phyloP scores from a whole-genome alignment of 1,140 invertebrate species.

The Drosophila orosa region DNA sequence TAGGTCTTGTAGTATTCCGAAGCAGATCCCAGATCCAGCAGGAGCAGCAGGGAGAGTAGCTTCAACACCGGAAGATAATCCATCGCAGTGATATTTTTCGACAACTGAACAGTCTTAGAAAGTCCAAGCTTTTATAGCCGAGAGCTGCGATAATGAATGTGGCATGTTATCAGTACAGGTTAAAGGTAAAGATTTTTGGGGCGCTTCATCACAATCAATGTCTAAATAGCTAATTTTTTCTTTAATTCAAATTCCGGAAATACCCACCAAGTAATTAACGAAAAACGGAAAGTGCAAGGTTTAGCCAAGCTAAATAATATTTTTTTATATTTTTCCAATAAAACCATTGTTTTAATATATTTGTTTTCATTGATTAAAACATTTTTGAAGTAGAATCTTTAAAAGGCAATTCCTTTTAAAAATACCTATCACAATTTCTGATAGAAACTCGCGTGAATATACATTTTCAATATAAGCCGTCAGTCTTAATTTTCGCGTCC shows the following conservation, averaged over 20 bases:
- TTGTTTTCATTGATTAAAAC: background rate
- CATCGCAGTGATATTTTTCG: background rate
- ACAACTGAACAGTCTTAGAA: background rate
- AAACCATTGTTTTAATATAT: background rate
- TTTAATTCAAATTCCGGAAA: no score
- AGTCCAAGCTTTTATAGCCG: no score
- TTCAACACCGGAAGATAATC: background rate
- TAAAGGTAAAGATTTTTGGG: no score
- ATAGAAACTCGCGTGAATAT: background rate
- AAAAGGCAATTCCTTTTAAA: background rate
- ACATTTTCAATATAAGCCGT: conserved; percentile 6
- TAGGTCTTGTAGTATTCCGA: background rate
- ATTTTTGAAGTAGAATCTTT: background rate
- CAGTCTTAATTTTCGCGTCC: conserved; percentile 5
- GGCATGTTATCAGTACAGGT: no score
- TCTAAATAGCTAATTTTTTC: no score
- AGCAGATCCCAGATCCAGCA: conserved; percentile 1
- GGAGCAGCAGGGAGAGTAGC: background rate
- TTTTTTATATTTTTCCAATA: no score
- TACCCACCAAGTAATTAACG: no score
- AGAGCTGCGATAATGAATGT: no score
- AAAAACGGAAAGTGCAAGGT: no score
- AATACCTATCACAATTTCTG: no score
- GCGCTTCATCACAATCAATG: no score
- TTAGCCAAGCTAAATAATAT: no score